Base-by-base conservation (phyloP, 2,797 vertebrate species). In the Acipenser transmontanus region DNA sequence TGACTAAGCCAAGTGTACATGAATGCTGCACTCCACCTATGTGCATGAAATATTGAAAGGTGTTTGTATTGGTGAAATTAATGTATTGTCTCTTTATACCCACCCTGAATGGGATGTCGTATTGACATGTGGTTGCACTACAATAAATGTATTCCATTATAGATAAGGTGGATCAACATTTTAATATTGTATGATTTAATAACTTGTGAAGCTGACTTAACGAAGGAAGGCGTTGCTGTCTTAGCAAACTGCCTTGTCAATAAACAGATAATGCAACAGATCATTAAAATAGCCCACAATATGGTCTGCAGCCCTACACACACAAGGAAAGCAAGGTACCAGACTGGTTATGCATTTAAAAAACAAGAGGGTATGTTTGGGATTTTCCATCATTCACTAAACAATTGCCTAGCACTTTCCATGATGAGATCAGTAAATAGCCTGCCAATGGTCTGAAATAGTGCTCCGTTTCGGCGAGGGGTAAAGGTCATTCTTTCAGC, bases 201-300 rank as follows among this genome's bases (percentile, higher is more conserved):
- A 57, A 57, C 6, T 52, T 34, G 2, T 34, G 34, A 34, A n/a
- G 54, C 14, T 57, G 9, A 57, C 12, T 57, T 57, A 57, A 64
- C 48, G 76, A 74, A 74, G 7, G 57, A 71, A 60, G 48, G 61
- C 76, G 69, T 77, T 71, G 69, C 7, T 75, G 50, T 81, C 72
- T 68, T 50, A 63, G 66, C 70, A 75, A 0, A n/a, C 54, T 71
- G 69, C 63, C 1, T 8, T 54, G 50, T 57, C 10, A 50, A 4
- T 61, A 49, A 74, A 66, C 17, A 66, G 63, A 72, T 59, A 70
- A 57, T 57, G 12, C 14, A 5, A 57, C 54, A 57, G 54, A n/a
- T 11, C 12, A 57, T 57, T 57, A 57, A 57, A 64, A 56, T 0
- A 68, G 13, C 8, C 50, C 67, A 13, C 67, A 68, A 67, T 6